phyloP scores from a whole-genome alignment of 2,113 vertebrate genomes.

The Serilophus lunatus region DNA sequence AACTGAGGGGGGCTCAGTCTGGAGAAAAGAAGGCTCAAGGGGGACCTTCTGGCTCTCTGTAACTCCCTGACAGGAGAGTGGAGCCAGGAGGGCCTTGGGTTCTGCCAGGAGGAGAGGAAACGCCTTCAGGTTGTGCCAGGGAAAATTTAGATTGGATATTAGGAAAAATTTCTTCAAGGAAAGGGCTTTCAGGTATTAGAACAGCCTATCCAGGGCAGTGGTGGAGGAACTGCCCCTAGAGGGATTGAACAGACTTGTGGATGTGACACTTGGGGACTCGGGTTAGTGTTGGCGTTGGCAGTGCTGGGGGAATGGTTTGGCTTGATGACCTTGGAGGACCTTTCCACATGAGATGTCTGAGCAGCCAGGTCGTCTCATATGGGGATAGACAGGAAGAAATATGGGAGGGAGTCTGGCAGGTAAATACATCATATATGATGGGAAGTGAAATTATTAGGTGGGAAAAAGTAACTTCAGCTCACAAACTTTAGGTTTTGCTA shows the following conservation, averaged over 20 bases:
- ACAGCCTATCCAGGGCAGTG: background rate
- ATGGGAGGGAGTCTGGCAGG: too few relatives aligned
- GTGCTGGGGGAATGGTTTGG: background rate
- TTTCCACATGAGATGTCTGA: too few relatives aligned
- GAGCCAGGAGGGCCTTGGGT: too few relatives aligned
- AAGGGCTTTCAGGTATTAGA: background rate
- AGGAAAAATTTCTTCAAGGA: background rate
- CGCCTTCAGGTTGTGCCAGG: background rate
- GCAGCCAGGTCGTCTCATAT: too few relatives aligned
- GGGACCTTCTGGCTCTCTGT: too few relatives aligned
- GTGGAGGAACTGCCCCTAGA: background rate
- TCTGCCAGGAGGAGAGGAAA: background rate
- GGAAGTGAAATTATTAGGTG: too few relatives aligned
- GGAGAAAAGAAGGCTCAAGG: background rate
- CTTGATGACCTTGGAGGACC: too few relatives aligned
- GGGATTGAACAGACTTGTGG: background rate
- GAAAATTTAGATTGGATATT: background rate
- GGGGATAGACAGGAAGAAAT: too few relatives aligned
- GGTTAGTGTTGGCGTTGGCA: background rate
- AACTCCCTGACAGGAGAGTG: too few relatives aligned
- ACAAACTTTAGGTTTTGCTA: too few relatives aligned
- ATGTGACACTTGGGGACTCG: background rate
- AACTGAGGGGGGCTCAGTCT: background rate
- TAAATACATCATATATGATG: too few relatives aligned
- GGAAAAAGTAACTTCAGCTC: too few relatives aligned